Conservation (phyloP, 1,140 invertebrate species). For the Drosophila kurseongensis region DNA sequence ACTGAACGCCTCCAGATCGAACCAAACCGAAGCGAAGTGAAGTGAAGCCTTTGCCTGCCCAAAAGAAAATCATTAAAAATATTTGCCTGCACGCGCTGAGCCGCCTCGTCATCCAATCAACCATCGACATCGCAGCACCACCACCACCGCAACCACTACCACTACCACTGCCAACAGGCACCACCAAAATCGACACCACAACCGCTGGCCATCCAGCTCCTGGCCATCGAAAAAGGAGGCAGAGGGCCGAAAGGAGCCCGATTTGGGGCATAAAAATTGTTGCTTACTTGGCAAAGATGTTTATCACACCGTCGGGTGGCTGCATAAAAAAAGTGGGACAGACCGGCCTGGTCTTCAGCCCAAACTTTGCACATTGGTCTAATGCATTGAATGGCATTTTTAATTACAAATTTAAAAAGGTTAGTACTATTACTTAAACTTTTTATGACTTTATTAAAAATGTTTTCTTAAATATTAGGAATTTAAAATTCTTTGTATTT, state of each 20-base stretch:
- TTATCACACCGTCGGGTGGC: conserved; percentile 73
- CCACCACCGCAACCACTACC: not conserved
- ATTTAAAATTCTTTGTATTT: too few relatives aligned
- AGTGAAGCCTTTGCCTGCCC: conserved; percentile 39
- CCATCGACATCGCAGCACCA: conserved; percentile 33
- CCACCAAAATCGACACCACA: conserved; percentile 16
- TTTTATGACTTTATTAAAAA: not conserved
- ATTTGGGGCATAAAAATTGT: conserved; percentile 84
- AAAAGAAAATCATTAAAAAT: conserved; percentile 76
- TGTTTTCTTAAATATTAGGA: not conserved
- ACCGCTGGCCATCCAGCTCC: conserved; percentile 20
- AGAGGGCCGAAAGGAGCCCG: conserved; percentile 58
- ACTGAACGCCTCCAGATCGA: conserved; percentile 55
- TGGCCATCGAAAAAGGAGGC: conserved; percentile 15
- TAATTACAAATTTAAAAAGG: not conserved
- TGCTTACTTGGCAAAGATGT: conserved; percentile 84
- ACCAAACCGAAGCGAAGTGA: conserved; percentile 32
- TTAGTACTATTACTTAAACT: too few relatives aligned
- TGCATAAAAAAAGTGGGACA: conserved; percentile 32
- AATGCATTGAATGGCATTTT: not conserved
- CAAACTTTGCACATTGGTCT: conserved; percentile 22
- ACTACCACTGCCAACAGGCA: not conserved
- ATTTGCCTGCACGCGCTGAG: conserved; percentile 78
- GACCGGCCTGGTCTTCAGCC: conserved; percentile 3
- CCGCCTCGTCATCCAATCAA: conserved; percentile 78